Base-by-base conservation (phyloP, 2,888 invertebrate genomes). In the Elmis aenea region DNA sequence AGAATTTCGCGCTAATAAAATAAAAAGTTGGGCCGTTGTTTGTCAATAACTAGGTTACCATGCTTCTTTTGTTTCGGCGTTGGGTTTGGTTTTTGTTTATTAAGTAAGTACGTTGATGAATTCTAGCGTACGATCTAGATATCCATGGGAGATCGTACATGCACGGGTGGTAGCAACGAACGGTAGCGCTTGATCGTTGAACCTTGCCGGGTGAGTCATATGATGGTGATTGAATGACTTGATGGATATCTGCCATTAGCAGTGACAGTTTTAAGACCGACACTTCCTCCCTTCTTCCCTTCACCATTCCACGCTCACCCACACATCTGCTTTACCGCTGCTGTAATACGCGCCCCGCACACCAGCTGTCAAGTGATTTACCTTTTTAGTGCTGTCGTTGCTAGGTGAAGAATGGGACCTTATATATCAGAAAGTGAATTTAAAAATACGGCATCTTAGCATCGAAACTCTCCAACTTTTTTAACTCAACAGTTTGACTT, bases 201-300 rank as follows among this genome's bases (percentile, higher is more conserved):
- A 54, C 52, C 48, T 49, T 47, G 40, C 42, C 41, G 44, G 48
- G 55, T 59, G 59, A 61, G 52, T 61, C 59, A 61, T 57, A 61
- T 60, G 62, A 62, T 64, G 65, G 65, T 64, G 66, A 67, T 66
- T 64, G 67, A 67, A 65, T 61, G 64, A 54, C 62, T 58, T 67
- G 66, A 67, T 67, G 63, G 66, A 67, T 67, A 67, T 66, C 66
- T 67, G 66, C 66, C 66, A 68, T 67, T 67, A 67, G 57, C 61
- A 56, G 64, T 67, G 67, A 67, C 67, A 65, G 66, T 65, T 68
- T 68, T 67, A 66, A 67, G 64, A 64, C 64, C 58, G 41, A 54
- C 52, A 48, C 42, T 35, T 43, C 52, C 38, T 54, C 46, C 43
- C 38, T 43, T 52, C 38, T 54, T 46, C 43, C 50, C 38, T 26